These are phyloP conservation scores for Squalus acanthias DNA, from an alignment of 2,797 vertebrate species.

Conservation along the genomic window DNA sequence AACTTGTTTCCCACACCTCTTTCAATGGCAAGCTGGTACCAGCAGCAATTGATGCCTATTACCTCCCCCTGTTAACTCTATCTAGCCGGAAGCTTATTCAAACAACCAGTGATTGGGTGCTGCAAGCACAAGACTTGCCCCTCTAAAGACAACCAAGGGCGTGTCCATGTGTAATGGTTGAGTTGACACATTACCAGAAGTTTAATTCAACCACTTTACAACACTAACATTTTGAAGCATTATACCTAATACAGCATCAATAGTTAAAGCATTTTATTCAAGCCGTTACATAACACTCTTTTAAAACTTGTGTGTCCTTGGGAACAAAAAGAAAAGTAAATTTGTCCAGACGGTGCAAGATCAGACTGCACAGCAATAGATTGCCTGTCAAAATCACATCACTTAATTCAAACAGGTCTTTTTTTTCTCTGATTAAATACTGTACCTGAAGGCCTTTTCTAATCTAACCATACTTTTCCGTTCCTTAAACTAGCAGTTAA, in stretches of 20 bases:
- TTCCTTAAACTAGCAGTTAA: neutral
- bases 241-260: neutral
- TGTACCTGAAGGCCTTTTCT: neutral
- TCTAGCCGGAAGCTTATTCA: neutral
- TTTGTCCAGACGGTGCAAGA: neutral
- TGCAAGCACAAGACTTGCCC: neutral
- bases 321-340: neutral
- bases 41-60: neutral
- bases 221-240: neutral
- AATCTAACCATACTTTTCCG: neutral
- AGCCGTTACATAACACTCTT: neutral
- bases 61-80: neutral
- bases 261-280: neutral
- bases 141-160: neutral
- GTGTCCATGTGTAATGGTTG: neutral
- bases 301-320: neutral
- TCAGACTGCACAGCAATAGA: neutral
- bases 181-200: neutral
- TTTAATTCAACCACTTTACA: neutral
- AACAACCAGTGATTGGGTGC: neutral
- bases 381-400: slow-evolving; percentile 19
- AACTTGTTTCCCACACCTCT: too few species aligned
- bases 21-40: neutral
- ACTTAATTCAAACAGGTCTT: neutral
- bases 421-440: slow-evolving; percentile 23